These are phyloP conservation scores for Craseonycteris thonglongyai DNA, from an alignment of 2,113 vertebrate species.

Conservation along the genomic window DNA sequence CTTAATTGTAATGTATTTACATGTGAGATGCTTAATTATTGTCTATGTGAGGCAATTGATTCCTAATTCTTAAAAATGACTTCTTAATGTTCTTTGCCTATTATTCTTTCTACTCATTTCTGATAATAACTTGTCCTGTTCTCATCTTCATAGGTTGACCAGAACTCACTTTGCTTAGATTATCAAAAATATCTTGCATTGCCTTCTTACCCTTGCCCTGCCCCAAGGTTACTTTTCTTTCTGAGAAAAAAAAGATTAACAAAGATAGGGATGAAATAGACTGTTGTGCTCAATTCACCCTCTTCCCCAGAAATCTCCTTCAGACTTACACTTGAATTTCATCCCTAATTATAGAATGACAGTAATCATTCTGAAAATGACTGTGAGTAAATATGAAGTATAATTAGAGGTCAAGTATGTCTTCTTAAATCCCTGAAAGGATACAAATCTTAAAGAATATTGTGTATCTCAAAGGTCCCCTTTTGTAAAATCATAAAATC, in stretches of 20 bases:
- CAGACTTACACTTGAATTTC: background rate
- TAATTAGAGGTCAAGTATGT: background rate
- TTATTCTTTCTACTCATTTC: background rate
- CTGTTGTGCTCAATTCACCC: too few relatives aligned
- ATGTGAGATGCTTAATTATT: background rate
- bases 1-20: background rate
- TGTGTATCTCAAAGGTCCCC: background rate
- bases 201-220: accelerated
- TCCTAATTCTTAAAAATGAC: background rate
- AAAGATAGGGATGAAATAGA: background rate
- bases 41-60: background rate
- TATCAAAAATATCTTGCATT: background rate
- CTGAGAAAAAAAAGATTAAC: background rate
- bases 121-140: background rate
- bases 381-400: background rate
- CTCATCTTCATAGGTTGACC: background rate
- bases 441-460: background rate
- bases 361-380: background rate
- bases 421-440: background rate
- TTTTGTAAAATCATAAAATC: background rate
- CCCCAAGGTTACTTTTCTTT: background rate
- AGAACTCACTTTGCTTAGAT: background rate
- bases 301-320: background rate
- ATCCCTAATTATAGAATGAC: background rate
- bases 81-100: background rate